Evolutionary conservation across 2,888 invertebrate genomes (phyloP).

Genomic region (Cecidostiba fungosa): DNA sequence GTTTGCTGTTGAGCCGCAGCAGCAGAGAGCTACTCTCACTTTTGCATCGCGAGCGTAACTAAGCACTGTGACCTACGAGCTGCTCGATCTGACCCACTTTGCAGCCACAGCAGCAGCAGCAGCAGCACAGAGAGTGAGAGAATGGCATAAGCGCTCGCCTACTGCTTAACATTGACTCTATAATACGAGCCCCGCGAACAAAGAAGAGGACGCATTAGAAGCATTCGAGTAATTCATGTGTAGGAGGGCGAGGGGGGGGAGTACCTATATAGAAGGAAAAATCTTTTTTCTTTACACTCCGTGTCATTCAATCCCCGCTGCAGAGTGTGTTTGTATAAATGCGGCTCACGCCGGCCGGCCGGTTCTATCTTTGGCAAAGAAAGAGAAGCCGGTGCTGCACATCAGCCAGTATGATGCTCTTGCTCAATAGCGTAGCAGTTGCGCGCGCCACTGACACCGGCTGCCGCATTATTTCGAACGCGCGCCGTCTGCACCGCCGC

Average conservation of each 20-base stretch:
- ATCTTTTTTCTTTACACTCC: not conserved
- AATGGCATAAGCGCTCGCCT: constrained; percentile 38
- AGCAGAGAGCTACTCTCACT: constrained; percentile 69
- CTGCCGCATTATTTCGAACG: not conserved
- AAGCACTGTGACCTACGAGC: constrained; percentile 68
- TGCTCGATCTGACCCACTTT: constrained; percentile 71
- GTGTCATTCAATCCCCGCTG: not conserved
- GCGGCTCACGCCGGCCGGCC: constrained; percentile 59
- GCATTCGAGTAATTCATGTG: too few relatives aligned
- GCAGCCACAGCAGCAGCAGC: constrained; percentile 42
- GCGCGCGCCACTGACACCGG: constrained; percentile 12
- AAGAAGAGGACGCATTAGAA: constrained; percentile 23
- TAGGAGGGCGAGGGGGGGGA: too few relatives aligned
- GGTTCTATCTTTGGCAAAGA: constrained; percentile 71
- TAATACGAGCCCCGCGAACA: constrained; percentile 29
- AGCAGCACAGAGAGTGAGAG: constrained; percentile 32
- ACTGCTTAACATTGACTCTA: constrained; percentile 59
- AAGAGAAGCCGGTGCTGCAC: constrained; percentile 41
- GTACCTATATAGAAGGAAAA: too few relatives aligned
- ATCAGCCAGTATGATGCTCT: not conserved
- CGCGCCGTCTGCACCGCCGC: constrained; percentile 58
- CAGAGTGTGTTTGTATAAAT: constrained; percentile 21
- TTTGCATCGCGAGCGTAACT: constrained; percentile 69
- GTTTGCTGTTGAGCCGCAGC: constrained; percentile 62
- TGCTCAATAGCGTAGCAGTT: constrained; percentile 15